Conservation (phyloP, 2,888 invertebrate genomes). For the Altica lythri region DNA sequence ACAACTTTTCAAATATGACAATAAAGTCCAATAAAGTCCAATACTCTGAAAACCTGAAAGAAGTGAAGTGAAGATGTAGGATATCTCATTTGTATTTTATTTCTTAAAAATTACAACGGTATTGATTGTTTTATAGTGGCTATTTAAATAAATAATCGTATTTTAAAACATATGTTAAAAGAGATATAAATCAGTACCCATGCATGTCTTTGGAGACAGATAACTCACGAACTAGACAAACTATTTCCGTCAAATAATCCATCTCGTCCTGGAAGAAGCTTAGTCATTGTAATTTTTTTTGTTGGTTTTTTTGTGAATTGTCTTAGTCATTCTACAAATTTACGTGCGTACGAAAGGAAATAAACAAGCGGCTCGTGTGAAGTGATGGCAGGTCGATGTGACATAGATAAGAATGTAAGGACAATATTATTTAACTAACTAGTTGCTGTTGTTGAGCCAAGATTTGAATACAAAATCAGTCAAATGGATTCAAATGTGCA, state of each 20-base stretch:
- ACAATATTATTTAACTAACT: conserved; percentile 42
- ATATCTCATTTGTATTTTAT: too few relatives aligned
- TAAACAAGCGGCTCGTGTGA: conserved; percentile 44
- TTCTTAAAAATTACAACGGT: too few relatives aligned
- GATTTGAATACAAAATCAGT: conserved; percentile 43
- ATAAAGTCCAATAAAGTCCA: too few relatives aligned
- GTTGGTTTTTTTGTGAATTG: conserved; percentile 35
- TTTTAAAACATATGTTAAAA: too few relatives aligned
- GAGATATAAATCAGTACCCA: too few relatives aligned
- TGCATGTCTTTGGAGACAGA: conserved; percentile 11
- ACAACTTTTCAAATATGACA: too few relatives aligned
- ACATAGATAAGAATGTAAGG: conserved; percentile 36
- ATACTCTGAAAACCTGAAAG: too few relatives aligned
- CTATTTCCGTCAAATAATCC: conserved; percentile 22
- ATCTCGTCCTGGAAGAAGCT: conserved; percentile 23
- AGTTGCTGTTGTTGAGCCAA: conserved; percentile 34
- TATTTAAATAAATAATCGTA: too few relatives aligned
- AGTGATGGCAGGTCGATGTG: conserved; percentile 40
- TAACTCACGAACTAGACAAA: conserved; percentile 11
- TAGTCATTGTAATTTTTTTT: conserved; percentile 26
- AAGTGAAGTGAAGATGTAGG: too few relatives aligned
- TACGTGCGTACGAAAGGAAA: conserved; percentile 39
- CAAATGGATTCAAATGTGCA: neutral
- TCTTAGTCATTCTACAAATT: conserved; percentile 48
- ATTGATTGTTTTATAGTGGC: too few relatives aligned